Base-by-base conservation (phyloP, 1,140 invertebrate genomes). In the Sweltsa coloradensis region DNA sequence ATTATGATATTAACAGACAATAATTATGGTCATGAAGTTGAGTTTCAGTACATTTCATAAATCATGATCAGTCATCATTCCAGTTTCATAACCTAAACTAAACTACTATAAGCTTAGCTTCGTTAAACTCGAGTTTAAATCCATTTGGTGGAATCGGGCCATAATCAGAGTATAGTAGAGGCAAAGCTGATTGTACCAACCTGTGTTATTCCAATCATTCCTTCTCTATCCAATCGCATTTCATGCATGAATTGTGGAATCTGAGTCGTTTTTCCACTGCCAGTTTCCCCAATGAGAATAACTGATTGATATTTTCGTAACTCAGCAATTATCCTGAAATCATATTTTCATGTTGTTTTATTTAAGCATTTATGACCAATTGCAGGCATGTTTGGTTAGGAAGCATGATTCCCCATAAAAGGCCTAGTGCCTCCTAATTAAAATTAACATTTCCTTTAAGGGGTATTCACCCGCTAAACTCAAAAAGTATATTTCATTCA, bases 211-310 rank as follows among this genome's bases (percentile, higher is more conserved):
- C 74, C 85, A 51, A 92, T 83, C 45, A 74, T 71, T 37, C 72
- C 72, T 37, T 68, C 70, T 41, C 63, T 67, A 18, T 72, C 63
- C 22, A 81, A 55, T 21, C 73, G 69, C 6, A 68, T 64, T 43
- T 83, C 75, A 40, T 75, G 67, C 5, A 89, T 67, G 52, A 79
- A 76, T 62, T 90, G 88, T 2, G 89, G 89, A 42, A 94, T 85
- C 63, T 94, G 89, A 2, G 89, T 94, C 1, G 87, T 92, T 68
- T 93, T 95, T 1, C 87, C 89, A 64, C 84, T 81, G 3, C 88
- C 89, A 1, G 89, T 93, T 65, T 93, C 89, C 5, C 88, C 89
- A 55, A 94, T 81, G 13, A 95, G 67, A 34, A 95, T 78, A 1
- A 85, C 55, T 2, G 79, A 84, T 27, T 68, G 66, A 51, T 75